Percentiles rank a stretch among this genome's conserved stretches.
Evolutionary conservation across 1,140 invertebrate genomes (phyloP).

Genomic region (Drosophila parvula): DNA sequence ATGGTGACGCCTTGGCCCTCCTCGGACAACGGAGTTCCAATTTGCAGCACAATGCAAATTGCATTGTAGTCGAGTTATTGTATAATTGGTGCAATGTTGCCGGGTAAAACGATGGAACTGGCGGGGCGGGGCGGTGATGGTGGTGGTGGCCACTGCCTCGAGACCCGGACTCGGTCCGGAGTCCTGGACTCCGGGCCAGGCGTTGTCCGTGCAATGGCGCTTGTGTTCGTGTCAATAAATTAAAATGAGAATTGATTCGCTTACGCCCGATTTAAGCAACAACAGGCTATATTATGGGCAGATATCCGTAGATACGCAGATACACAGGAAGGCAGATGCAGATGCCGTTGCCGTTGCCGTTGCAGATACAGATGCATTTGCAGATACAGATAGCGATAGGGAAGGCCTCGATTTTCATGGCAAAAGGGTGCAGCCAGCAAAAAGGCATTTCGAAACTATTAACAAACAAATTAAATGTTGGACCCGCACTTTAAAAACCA

Average conservation of each 20-base stretch:
- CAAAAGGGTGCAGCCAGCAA: conserved; percentile 46
- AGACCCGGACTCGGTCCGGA: conserved; percentile 11
- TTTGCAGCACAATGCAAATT: conserved; percentile 80
- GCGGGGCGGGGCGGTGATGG: conserved; percentile 7
- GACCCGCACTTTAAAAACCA: conserved; percentile 82
- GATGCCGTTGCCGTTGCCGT: conserved; percentile 5
- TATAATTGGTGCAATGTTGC: conserved; percentile 78
- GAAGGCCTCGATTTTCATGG: conserved; percentile 24
- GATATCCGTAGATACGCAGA: conserved; percentile 60
- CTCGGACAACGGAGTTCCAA: conserved; percentile 66
- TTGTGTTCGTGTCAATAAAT: conserved; percentile 80
- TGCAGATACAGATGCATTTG: conserved; percentile 34
- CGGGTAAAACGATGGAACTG: conserved; percentile 7
- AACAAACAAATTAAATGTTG: conserved; percentile 83
- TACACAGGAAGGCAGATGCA: conserved; percentile 29
- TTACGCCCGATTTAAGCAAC: conserved; percentile 82
- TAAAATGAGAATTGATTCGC: conserved; percentile 83
- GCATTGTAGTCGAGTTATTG: conserved; percentile 81
- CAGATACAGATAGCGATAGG: conserved; percentile 2
- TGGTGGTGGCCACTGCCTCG: background rate
- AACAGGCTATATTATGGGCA: conserved; percentile 75
- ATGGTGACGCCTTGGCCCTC: conserved; percentile 52
- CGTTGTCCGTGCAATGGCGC: conserved; percentile 37
- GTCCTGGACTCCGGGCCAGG: conserved; percentile 2
- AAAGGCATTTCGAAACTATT: conserved; percentile 78